Conservation (phyloP, 2,888 invertebrate species). For the Eupithecia subumbrata region DNA sequence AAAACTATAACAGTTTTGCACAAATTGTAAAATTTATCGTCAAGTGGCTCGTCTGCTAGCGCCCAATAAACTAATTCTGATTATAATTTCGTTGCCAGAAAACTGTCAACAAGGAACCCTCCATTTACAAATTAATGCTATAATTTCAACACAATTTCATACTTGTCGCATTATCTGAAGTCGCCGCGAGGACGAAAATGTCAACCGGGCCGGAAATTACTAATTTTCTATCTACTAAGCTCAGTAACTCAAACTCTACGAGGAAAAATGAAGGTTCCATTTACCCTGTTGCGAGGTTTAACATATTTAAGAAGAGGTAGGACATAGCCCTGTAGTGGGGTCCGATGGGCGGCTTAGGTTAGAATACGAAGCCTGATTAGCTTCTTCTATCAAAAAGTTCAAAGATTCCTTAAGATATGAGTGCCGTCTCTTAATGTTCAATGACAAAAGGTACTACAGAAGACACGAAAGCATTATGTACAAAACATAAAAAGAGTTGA, state of each 20-base stretch:
- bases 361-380: not conserved
- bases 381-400: not conserved
- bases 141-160: conserved; percentile 38
- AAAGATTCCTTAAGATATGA: not conserved
- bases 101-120: conserved; percentile 12
- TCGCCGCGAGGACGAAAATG: conserved; percentile 30
- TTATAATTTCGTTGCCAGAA: not conserved
- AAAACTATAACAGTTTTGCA: no score
- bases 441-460: not conserved
- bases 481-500: not conserved
- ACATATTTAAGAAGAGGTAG: not conserved
- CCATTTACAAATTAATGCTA: conserved; percentile 30
- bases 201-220: conserved; percentile 28
- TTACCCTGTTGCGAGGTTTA: not conserved
- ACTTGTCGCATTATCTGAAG: conserved; percentile 33
- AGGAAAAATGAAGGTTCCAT: not conserved
- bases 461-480: not conserved
- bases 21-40: no score
- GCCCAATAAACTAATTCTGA: not conserved
- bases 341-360: not conserved
- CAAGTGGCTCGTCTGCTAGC: not conserved
- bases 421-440: not conserved
- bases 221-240: conserved; percentile 28
- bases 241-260: conserved; percentile 14
- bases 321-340: not conserved